Conservation (phyloP, 2,113 vertebrate genomes). For the Trematomus loennbergii region DNA sequence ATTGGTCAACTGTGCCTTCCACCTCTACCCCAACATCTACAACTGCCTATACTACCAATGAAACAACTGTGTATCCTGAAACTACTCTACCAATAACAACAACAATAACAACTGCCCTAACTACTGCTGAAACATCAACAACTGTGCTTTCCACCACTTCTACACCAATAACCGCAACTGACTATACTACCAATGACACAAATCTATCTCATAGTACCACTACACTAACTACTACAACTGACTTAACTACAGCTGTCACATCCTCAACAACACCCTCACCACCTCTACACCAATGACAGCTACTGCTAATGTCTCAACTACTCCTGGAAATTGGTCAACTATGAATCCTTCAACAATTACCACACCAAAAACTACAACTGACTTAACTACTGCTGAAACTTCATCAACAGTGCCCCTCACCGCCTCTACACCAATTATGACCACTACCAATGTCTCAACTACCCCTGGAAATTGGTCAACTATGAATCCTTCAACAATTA, state of each 20-base stretch:
- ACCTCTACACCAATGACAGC: not conserved
- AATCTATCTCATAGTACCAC: not conserved
- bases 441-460: not conserved
- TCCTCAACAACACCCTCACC: not conserved
- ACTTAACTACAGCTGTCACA: not conserved
- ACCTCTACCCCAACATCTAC: not conserved
- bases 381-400: not conserved
- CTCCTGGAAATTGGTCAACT: too few relatives aligned
- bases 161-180: not conserved
- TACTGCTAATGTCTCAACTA: too few relatives aligned
- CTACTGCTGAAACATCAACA: not conserved
- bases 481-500: not conserved
- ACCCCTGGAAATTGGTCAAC: not conserved
- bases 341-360: not conserved
- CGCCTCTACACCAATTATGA: not conserved
- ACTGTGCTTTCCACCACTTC: not conserved
- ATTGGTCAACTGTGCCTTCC: not conserved
- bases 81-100: not conserved
- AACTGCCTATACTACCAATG: not conserved
- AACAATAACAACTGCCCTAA: not conserved
- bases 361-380: not conserved
- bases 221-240: not conserved
- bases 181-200: not conserved
- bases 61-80: not conserved
- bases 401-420: not conserved